phyloP scores from a whole-genome alignment of 2,888 invertebrate species.

The Brassicogethes aeneus region DNA sequence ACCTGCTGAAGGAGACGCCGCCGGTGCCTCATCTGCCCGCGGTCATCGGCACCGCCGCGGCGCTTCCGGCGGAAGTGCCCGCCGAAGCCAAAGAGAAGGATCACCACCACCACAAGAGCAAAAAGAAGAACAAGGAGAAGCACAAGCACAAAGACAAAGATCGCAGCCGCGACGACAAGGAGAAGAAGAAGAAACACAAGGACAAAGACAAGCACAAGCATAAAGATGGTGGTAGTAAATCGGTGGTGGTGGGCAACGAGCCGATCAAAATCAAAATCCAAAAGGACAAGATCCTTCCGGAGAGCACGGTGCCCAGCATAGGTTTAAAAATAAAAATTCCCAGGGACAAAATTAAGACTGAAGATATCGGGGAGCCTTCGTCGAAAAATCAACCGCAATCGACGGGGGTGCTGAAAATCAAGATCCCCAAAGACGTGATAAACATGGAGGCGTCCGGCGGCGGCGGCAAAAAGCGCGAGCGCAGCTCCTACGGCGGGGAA shows the following conservation, averaged over 20 bases:
- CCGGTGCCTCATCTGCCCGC: slow-evolving; percentile 31
- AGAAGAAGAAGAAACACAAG: slow-evolving; percentile 69
- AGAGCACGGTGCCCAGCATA: slow-evolving; percentile 31
- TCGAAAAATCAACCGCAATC: slow-evolving; percentile 16
- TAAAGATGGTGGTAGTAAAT: slow-evolving; percentile 11
- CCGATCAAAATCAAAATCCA: slow-evolving; percentile 45
- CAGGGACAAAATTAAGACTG: slow-evolving; percentile 60
- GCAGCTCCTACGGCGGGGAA: slow-evolving; percentile 22
- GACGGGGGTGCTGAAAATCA: slow-evolving; percentile 56
- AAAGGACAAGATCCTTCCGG: slow-evolving; percentile 24
- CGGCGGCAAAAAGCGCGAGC: slow-evolving; percentile 34
- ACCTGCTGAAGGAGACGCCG: slow-evolving; percentile 52
- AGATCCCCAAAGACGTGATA: slow-evolving; percentile 68
- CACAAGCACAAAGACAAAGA: slow-evolving; percentile 71
- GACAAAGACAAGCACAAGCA: slow-evolving; percentile 49
- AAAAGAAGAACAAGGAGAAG: slow-evolving; percentile 68
- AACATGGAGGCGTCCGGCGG: slow-evolving; percentile 11
- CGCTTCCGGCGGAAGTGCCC: slow-evolving; percentile 14
- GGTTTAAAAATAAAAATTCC: slow-evolving; percentile 76
- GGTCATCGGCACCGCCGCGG: slow-evolving; percentile 17
- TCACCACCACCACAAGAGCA: slow-evolving; percentile 36
- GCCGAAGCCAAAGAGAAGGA: slow-evolving; percentile 34
- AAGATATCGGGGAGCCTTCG: slow-evolving; percentile 33
- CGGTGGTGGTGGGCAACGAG: slow-evolving; percentile 31
- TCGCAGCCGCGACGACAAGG: slow-evolving; percentile 51